A percentile compares a stretch with the other conserved stretches of the same genome.
Conservation (phyloP, 1,140 invertebrate genomes). For the Drosophila parabipectinata region DNA sequence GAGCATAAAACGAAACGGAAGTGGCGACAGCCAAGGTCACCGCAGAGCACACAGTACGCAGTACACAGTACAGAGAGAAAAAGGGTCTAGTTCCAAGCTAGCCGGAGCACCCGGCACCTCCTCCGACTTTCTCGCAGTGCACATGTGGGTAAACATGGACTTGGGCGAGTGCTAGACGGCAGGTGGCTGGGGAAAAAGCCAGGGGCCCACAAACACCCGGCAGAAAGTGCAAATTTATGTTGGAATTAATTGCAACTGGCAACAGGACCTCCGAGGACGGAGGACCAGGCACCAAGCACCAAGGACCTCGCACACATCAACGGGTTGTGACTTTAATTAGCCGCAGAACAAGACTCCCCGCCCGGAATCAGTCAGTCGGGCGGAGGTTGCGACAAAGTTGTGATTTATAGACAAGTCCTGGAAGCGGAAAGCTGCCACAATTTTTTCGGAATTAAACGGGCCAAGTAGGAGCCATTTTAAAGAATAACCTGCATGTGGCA, state of each 20-base stretch:
- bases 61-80: too few relatives aligned
- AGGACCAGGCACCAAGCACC: background rate
- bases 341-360: conserved; percentile 32
- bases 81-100: too few relatives aligned
- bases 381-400: conserved; percentile 1
- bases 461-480: too few relatives aligned
- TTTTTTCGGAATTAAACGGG: too few relatives aligned
- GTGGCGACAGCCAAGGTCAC: conserved; percentile 26
- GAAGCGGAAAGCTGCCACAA: background rate
- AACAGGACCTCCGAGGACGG: conserved; percentile 5
- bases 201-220: conserved; percentile 1
- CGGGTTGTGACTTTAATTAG: conserved; percentile 51
- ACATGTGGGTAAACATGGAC: background rate
- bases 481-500: too few relatives aligned
- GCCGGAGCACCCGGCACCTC: background rate
- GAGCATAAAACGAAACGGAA: background rate
- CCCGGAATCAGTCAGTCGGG: conserved; percentile 9
- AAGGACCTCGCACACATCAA: conserved; percentile 1
- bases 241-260: conserved; percentile 63
- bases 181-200: conserved; percentile 13
- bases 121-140: too few relatives aligned
- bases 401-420: conserved; percentile 4
- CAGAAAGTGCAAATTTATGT: conserved; percentile 70
- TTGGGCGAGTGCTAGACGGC: conserved; percentile 7
- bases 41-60: background rate